Percentiles rank a stretch among this genome's conserved stretches.
phyloP scores from a whole-genome alignment of 2,113 vertebrate species.

The Pelmatolapia mariae region DNA sequence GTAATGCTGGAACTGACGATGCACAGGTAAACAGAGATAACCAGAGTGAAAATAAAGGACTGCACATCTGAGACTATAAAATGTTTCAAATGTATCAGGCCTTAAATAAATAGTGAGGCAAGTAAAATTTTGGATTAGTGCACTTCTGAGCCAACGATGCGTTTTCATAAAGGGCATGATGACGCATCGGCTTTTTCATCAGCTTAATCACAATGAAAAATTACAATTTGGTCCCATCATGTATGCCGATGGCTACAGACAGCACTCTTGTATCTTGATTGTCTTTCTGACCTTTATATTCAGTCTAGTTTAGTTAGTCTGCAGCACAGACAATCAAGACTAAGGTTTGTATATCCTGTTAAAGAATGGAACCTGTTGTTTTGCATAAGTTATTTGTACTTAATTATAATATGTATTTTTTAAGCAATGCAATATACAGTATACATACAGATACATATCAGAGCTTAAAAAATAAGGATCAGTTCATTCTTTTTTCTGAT shows the following conservation, averaged over 20 bases:
- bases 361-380: neutral
- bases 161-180: neutral
- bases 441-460: neutral
- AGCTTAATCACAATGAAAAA: neutral
- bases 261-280: neutral
- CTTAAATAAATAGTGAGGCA: neutral
- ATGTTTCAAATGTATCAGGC: neutral
- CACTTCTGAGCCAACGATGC: neutral
- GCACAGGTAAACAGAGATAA: constrained; percentile 4
- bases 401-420: neutral
- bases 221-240: neutral
- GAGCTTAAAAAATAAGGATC: neutral
- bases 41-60: neutral
- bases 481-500: rapidly evolving
- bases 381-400: neutral
- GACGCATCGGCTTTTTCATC: neutral
- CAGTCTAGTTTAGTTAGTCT: neutral
- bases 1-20: neutral
- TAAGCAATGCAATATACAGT: neutral
- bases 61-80: neutral
- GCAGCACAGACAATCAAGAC: neutral
- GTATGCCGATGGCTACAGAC: neutral
- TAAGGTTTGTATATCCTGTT: neutral
- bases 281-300: neutral
- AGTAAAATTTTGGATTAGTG: neutral